phyloP scores from a whole-genome alignment of 2,797 vertebrate species.

The Chelidonichthys spinosus region DNA sequence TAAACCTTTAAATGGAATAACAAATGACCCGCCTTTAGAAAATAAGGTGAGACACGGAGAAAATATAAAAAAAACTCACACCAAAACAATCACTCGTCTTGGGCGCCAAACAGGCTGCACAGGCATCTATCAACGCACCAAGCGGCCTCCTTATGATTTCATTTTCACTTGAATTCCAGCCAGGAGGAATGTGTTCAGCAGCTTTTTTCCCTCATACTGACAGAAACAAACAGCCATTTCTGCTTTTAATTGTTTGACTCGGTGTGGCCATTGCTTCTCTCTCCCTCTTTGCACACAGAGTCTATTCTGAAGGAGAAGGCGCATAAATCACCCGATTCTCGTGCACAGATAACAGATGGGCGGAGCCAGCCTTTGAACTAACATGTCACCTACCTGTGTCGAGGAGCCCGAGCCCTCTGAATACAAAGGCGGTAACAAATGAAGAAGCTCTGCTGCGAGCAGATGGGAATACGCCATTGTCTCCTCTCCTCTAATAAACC shows the following conservation, averaged over 20 bases:
- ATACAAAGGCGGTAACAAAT: conserved; percentile 61
- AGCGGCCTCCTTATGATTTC: conserved; percentile 29
- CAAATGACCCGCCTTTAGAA: conserved; percentile 50
- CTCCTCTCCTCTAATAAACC: conserved; percentile 16
- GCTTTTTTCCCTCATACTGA: conserved; percentile 7
- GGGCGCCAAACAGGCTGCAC: conserved; percentile 22
- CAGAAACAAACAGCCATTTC: conserved; percentile 46
- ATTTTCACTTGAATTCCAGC: conserved; percentile 53
- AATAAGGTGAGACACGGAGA: conserved; percentile 39
- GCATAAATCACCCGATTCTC: conserved; percentile 68
- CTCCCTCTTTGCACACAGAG: conserved; percentile 16
- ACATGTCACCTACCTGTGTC: conserved; percentile 70
- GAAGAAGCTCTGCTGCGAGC: conserved; percentile 36
- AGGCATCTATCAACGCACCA: conserved; percentile 48
- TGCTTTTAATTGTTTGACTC: conserved; percentile 59
- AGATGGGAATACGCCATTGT: conserved; percentile 45
- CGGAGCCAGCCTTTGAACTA: conserved; percentile 72
- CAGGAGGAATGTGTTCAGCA: conserved; percentile 28
- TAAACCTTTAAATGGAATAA: conserved; percentile 44
- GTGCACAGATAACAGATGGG: conserved; percentile 66
- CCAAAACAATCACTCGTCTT: conserved; percentile 51
- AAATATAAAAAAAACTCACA: conserved; percentile 2
- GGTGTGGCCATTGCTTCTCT: conserved; percentile 21
- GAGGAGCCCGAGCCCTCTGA: conserved; percentile 45
- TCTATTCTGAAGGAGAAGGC: conserved; percentile 31